Base-by-base conservation (phyloP, 2,888 invertebrate species). In the Gymnoscelis rufifasciata region DNA sequence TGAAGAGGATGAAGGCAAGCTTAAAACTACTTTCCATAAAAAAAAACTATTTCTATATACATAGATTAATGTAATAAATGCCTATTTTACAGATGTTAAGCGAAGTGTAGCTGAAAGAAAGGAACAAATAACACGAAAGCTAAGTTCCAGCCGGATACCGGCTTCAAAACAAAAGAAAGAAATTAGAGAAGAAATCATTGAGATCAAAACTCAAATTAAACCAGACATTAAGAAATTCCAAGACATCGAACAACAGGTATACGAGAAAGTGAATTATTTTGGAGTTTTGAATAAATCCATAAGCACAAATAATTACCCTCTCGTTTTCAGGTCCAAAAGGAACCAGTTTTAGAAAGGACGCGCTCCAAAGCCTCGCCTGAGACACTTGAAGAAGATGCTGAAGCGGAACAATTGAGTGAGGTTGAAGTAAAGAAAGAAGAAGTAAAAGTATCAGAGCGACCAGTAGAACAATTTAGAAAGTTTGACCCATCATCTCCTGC, bases 41-140 rank as follows among this genome's bases (percentile, higher is more conserved):
- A 1, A 27, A 4, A 28, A 1, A 11, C 6, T 11, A 28, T 4
- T 1, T 10, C 1, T 10, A 0, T 7, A 10, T 7, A 29, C 10
- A 0, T 11, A 29, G 12, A 29, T 3, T 7, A 7, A 29, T n/a
- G n/a, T n/a, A n/a, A n/a, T n/a, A n/a, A n/a, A n/a, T n/a, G n/a
- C n/a, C n/a, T n/a, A n/a, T n/a, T 33, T 33, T n/a, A 1, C 43
- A 88, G 89, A 82, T 56, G 67, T 91, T 13, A 93, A 93, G 60
- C 91, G 91, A 53, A 92, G 93, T 38, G 93, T 94, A 23, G 92
- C 93, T n/a, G 94, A 94, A 69, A 84, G 94, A 56, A 92, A 93
- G 54, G 92, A 92, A 66, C 92, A 93, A 83, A 93, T 94, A 38
- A 93, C 93, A 10, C 92, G 93, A 70, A 91, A 93, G 41, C 75